phyloP scores from a whole-genome alignment of 2,888 invertebrate species.

The Dryococelus australis region DNA sequence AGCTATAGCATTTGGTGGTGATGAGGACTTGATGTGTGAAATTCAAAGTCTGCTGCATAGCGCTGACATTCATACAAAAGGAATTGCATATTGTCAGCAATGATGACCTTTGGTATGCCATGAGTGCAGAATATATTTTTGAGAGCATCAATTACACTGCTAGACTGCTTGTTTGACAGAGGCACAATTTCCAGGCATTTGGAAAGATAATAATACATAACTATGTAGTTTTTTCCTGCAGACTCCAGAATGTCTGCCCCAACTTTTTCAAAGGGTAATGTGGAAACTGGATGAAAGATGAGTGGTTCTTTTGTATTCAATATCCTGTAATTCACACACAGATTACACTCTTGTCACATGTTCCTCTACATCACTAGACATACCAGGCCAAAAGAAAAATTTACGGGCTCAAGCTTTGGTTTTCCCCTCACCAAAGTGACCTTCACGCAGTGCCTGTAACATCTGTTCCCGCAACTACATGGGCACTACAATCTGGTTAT shows the following conservation, averaged over 20 bases:
- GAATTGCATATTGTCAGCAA: not conserved
- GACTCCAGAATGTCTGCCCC: not conserved
- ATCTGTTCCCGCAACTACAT: not conserved
- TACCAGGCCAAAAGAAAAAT: not conserved
- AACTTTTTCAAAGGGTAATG: too few species aligned
- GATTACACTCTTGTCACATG: not conserved
- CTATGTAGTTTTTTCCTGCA: not conserved
- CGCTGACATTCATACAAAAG: not conserved
- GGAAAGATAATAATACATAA: not conserved
- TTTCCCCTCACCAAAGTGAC: not conserved
- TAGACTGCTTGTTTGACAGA: not conserved
- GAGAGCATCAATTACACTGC: not conserved
- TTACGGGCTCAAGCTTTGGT: not conserved
- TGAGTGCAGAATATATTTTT: not conserved
- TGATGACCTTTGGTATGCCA: not conserved
- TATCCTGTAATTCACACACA: not conserved
- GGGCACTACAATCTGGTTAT: not conserved
- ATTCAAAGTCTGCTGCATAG: not conserved
- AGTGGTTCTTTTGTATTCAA: not conserved
- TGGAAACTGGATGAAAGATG: not conserved
- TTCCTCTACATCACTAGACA: not conserved
- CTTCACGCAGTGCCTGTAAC: not conserved
- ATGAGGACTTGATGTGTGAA: conserved; percentile 11
- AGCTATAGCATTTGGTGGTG: not conserved
- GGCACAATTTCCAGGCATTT: not conserved